Base-by-base conservation (phyloP, 2,113 vertebrate species). In the Danionella cerebrum region DNA sequence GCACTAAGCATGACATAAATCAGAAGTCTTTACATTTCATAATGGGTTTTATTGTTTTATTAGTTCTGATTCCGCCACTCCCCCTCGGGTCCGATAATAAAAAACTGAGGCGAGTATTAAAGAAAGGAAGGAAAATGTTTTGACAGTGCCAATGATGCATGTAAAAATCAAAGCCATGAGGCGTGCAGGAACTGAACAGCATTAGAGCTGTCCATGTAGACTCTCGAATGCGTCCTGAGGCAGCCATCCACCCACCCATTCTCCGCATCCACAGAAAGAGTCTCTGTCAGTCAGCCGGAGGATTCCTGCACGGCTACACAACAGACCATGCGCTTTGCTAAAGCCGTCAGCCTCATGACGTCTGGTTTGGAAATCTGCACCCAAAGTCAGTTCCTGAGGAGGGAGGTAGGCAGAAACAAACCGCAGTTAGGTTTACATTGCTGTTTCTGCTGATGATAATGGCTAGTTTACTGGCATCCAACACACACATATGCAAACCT, bases 381-480 rank as follows among this genome's bases (percentile, higher is more conserved):
- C 25, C 24, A 12, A 13, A 48, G 53, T 70, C 31, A 13, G 59
- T 62, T 50, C 31, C 29, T 22, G 11, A 36, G 10, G 16, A 58
- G 27, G 27, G 22, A 41, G 19, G 60, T n/a, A 27, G 25, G 13
- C 10, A 48, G 64, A 67, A 53, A n/a, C n/a, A n/a, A n/a, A 47
- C 44, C 22, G 27, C 42, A 59, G 14, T 44, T 38, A 66, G 52
- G 65, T 76, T 76, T 72, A 71, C 1, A 13, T 29, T 16, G 12
- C 50, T 38, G 8, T 41, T 73, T 77, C 31, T 52, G 57, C 71
- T 76, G 67, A 70, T 60, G 54, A 70, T 73, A 63, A 73, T 35
- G 55, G 39, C 51, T 45, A 58, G 47, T 59, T 69, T 69, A 59
- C 44, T 18, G 2, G 35, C 54, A 38, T 69, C 64, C 9, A 21